These are phyloP conservation scores for Palythoa grandiflora DNA, from an alignment of 92 coral and sea anemone genomes.

Conservation along the genomic window DNA sequence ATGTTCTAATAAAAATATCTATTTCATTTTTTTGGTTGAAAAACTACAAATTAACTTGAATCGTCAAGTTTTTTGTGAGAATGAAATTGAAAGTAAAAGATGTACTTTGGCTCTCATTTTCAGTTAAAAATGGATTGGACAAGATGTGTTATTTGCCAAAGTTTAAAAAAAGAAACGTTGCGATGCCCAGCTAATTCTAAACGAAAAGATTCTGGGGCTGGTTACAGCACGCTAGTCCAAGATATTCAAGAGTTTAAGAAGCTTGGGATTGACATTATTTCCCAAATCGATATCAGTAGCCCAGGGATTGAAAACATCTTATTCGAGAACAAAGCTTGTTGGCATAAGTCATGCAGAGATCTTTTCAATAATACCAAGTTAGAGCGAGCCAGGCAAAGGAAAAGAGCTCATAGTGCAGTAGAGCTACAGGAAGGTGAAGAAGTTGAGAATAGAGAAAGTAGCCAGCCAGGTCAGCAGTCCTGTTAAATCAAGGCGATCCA, in stretches of 20 bases:
- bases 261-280: slow-evolving; percentile 9
- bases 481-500: slow-evolving; percentile 52
- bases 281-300: slow-evolving; percentile 2
- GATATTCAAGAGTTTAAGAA: background rate
- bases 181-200: slow-evolving; percentile 16
- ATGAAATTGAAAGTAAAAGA: background rate
- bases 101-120: background rate
- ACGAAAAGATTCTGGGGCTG: slow-evolving; percentile 9
- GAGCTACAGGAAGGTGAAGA: slow-evolving; percentile 30
- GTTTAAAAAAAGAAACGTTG: slow-evolving; percentile 1
- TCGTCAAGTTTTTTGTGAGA: background rate
- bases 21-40: slow-evolving; percentile 19
- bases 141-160: slow-evolving; percentile 9
- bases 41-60: slow-evolving; percentile 12
- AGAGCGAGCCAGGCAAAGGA: slow-evolving; percentile 50
- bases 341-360: slow-evolving; percentile 72
- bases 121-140: slow-evolving; percentile 26
- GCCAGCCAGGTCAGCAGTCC: slow-evolving; percentile 41
- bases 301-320: slow-evolving; percentile 43
- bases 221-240: slow-evolving; percentile 3
- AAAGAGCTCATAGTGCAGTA: slow-evolving; percentile 35
- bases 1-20: background rate
- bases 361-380: slow-evolving; percentile 54
- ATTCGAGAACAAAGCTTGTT: slow-evolving; percentile 47
- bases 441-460: slow-evolving; percentile 23